phyloP scores from a whole-genome alignment of 1,140 invertebrate genomes.

The Popillia japonica region DNA sequence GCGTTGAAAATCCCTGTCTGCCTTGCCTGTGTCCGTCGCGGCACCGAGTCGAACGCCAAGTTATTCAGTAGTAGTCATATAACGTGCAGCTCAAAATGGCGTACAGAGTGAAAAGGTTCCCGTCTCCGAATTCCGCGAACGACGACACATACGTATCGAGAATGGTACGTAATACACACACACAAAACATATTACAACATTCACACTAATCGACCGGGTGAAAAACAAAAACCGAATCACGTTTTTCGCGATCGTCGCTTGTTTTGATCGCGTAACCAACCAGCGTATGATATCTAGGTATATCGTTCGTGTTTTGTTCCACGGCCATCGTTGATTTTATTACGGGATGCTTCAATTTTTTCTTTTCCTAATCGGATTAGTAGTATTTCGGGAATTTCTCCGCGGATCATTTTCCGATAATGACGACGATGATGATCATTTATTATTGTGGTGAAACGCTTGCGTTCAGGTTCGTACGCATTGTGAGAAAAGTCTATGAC shows the following conservation, averaged over 20 bases:
- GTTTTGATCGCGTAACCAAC: not conserved
- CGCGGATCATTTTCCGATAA: no score
- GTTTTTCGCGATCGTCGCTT: not conserved
- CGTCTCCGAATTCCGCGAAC: not conserved
- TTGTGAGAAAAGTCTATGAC: not conserved
- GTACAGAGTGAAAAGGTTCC: constrained; percentile 3
- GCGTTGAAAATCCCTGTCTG: not conserved
- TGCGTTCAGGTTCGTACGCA: not conserved
- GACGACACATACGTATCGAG: constrained; percentile 4
- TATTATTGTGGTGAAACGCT: not conserved
- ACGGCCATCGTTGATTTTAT: not conserved
- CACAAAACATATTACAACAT: not conserved
- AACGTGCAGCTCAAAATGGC: constrained; percentile 13
- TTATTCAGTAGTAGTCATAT: not conserved
- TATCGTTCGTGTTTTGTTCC: constrained; percentile 10
- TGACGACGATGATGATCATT: no score
- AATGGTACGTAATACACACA: constrained; percentile 7
- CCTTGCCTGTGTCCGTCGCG: not conserved
- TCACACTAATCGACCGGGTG: not conserved
- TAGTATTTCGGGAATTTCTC: not conserved
- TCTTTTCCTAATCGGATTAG: not conserved
- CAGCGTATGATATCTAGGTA: not conserved
- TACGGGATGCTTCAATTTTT: not conserved
- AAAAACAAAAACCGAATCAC: not conserved
- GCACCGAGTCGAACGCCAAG: not conserved